Evolutionary conservation across 2,888 invertebrate genomes (phyloP).

Genomic region (Microctonus aethiopoides): DNA sequence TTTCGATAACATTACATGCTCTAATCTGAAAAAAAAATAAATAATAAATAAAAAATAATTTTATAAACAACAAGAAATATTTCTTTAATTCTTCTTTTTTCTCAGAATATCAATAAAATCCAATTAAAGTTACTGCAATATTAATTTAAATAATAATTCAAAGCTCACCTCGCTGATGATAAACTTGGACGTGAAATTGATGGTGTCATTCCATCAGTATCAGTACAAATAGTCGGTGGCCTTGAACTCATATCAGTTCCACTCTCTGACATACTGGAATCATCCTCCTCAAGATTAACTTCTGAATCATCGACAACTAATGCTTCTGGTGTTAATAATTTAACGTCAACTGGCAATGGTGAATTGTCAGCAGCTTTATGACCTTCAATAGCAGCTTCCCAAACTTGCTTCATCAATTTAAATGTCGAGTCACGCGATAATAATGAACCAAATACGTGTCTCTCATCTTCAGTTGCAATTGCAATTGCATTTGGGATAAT

Average conservation of each 20-base stretch:
- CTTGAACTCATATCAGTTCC: constrained; percentile 64
- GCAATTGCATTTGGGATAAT: constrained; percentile 96
- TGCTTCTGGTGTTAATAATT: constrained; percentile 52
- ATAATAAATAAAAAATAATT: neutral
- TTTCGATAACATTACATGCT: constrained; percentile 43
- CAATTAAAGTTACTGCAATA: no score
- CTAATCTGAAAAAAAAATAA: constrained; percentile 48
- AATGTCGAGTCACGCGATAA: constrained; percentile 90
- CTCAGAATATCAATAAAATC: neutral
- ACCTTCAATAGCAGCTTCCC: constrained; percentile 74
- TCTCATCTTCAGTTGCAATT: constrained; percentile 83
- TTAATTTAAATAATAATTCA: neutral
- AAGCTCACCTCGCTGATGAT: constrained; percentile 40
- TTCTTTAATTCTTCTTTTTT: neutral
- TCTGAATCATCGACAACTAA: constrained; percentile 60
- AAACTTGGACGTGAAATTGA: constrained; percentile 52
- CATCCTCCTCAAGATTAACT: constrained; percentile 63
- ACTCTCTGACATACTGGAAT: constrained; percentile 67
- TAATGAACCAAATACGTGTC: constrained; percentile 89
- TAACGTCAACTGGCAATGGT: constrained; percentile 56
- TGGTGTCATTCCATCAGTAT: constrained; percentile 52
- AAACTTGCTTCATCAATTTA: constrained; percentile 87
- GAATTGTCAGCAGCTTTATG: constrained; percentile 60
- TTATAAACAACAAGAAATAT: neutral
- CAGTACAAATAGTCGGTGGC: constrained; percentile 59